Percentiles rank a stretch among this genome's conserved stretches.
Conservation (phyloP, 2,888 invertebrate genomes). For the Palloptera scutellata region DNA sequence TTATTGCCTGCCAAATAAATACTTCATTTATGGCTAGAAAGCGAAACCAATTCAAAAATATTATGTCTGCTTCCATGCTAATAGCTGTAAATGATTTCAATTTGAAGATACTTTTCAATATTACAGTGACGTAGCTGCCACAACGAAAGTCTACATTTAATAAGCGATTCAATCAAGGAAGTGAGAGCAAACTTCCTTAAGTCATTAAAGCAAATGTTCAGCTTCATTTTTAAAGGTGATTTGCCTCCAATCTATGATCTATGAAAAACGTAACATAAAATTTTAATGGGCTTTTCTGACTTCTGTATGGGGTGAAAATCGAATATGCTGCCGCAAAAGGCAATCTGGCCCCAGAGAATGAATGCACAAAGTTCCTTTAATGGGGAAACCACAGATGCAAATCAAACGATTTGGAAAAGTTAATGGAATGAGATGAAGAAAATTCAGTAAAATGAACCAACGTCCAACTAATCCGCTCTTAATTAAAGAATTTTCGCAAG, state of each 20-base stretch:
- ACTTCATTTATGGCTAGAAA: no score
- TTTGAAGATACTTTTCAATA: no score
- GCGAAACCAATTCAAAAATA: no score
- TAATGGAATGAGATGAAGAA: not conserved
- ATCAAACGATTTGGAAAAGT: slow-evolving; percentile 42
- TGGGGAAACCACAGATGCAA: slow-evolving; percentile 61
- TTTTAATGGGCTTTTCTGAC: slow-evolving; percentile 53
- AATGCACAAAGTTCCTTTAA: slow-evolving; percentile 41
- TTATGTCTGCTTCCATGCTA: no score
- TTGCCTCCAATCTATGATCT: slow-evolving; percentile 35
- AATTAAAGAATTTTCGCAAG: slow-evolving; percentile 58
- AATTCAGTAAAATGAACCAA: slow-evolving; percentile 23
- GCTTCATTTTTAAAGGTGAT: slow-evolving; percentile 21
- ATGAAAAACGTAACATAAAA: slow-evolving; percentile 46
- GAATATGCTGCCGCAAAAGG: slow-evolving; percentile 37
- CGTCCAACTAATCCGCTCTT: slow-evolving; percentile 62
- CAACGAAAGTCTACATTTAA: not conserved
- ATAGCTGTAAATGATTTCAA: no score
- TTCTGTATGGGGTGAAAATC: slow-evolving; percentile 23
- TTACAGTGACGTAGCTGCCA: no score
- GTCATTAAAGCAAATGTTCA: slow-evolving; percentile 20
- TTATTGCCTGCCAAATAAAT: slow-evolving; percentile 38
- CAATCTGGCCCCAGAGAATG: slow-evolving; percentile 38
- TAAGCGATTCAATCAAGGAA: slow-evolving; percentile 22
- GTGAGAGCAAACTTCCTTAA: slow-evolving; percentile 22